Base-by-base conservation (phyloP, 64 coral and sea anemone species). In the Cladopsammia gracilis region DNA sequence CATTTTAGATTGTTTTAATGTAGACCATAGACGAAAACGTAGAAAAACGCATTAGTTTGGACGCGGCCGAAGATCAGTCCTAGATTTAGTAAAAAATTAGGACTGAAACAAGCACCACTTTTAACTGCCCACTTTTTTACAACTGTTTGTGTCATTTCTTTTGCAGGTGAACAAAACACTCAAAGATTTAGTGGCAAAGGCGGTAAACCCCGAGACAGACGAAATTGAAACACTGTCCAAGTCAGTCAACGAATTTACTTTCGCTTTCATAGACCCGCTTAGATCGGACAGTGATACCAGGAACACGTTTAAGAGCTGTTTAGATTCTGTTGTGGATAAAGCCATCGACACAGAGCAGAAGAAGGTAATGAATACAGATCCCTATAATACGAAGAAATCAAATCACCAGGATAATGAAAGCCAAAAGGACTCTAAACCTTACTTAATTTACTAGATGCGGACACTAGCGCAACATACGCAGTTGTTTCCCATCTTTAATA, bases 261-360 rank as follows among this genome's bases (percentile, higher is more conserved):
- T 10, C 10, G 76, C 76, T 23, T 78, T 78, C 22, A 58, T 78
- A n/a, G 20, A 58, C 24, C 76, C 76, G 6, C 53, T 78, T 12
- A 51, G 53, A 26, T 58, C 76, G 23, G 76, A 78, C 76, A 12
- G 53, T 22, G 51, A 78, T 19, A 25, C 76, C 4, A 78, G 76
- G 53, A 11, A 48, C 48, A 78, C 52, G 23, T 78, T 78, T n/a
- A 78, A 53, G 26, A 78, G 76, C 13, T 78, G 76, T 12, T 58
- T 78, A 51, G 76, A 78, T 58, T 13, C 6, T 51, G 19, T 78
- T 10, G n/a, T 78, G 22, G 76, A 78, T 12, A 78, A 78, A 26
- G 76, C 76, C 76, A 78, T 78, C 14, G 76, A 58, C 14, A 24
- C 50, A 58, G 76, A 58, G 23, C 76, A 78, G 10, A 78, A 78